Evolutionary conservation across 2,888 invertebrate genomes (phyloP).

Genomic region (Steinernema hermaphroditum): DNA sequence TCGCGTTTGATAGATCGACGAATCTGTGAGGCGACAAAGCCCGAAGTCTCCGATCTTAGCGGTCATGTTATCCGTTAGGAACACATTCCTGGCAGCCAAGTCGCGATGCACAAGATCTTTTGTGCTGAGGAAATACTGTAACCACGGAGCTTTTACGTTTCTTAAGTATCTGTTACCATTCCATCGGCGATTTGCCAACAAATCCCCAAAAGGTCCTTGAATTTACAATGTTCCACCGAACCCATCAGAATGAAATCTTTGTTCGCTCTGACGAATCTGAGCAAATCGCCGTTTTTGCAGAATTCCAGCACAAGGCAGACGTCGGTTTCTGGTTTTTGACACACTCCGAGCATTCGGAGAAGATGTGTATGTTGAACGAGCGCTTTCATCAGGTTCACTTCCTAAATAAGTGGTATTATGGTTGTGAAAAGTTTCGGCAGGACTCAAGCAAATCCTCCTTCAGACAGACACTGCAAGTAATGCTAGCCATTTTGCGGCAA

Average conservation of each 20-base stretch:
- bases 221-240: neutral
- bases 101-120: slow-evolving; percentile 91
- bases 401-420: neutral
- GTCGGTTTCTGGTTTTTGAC: slow-evolving; percentile 23
- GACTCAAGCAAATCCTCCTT: too few species aligned
- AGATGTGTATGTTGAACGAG: slow-evolving; percentile 8
- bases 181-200: slow-evolving; percentile 27
- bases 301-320: slow-evolving; percentile 9
- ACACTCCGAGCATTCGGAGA: slow-evolving; percentile 8
- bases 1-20: slow-evolving; percentile 17
- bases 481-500: too few species aligned
- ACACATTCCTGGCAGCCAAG: slow-evolving; percentile 92
- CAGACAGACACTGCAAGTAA: too few species aligned
- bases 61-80: slow-evolving; percentile 84
- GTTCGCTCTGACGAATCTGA: neutral
- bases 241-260: neutral
- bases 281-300: slow-evolving; percentile 19
- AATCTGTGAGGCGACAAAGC: slow-evolving; percentile 24
- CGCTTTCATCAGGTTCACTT: slow-evolving; percentile 23
- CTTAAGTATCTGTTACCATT: neutral
- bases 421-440: too few species aligned
- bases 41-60: slow-evolving; percentile 73
- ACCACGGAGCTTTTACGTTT: neutral
- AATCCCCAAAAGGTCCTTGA: slow-evolving; percentile 7
- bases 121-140: slow-evolving; percentile 74